phyloP scores from a whole-genome alignment of 2,113 vertebrate species.

The Lynx canadensis region DNA sequence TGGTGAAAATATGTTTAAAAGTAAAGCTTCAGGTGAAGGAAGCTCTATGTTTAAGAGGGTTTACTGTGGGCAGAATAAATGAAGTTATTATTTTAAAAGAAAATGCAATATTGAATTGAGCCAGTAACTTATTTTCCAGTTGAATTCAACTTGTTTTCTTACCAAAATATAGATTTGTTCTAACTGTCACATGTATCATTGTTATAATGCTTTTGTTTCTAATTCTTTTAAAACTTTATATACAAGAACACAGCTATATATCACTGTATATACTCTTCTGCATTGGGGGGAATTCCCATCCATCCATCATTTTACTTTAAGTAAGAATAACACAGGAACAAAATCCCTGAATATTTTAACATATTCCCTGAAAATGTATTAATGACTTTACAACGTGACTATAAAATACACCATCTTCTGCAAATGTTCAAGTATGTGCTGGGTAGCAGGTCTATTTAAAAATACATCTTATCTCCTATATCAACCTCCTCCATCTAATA shows the following conservation, averaged over 20 bases:
- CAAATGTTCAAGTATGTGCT: neutral
- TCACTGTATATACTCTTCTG: neutral
- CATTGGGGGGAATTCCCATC: neutral
- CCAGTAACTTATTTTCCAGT: neutral
- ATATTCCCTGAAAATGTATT: conserved; percentile 21
- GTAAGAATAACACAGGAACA: conserved; percentile 17
- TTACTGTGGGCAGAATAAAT: neutral
- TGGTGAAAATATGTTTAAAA: neutral
- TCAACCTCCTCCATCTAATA: neutral
- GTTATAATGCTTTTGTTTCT: neutral
- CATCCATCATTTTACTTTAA: neutral
- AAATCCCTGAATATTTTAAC: conserved; percentile 42
- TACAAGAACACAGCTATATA: neutral
- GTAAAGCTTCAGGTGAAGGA: neutral
- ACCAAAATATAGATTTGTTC: neutral
- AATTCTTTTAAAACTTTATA: neutral
- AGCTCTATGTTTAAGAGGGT: neutral
- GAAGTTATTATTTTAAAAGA: neutral
- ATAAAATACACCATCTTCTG: conserved; percentile 16
- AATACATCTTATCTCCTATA: neutral
- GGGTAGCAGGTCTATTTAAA: neutral
- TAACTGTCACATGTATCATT: neutral
- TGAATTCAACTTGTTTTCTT: conserved; percentile 10
- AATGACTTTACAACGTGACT: conserved; percentile 23
- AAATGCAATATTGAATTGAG: neutral